phyloP scores from a whole-genome alignment of 2,797 vertebrate genomes.

The Octomys mimax region DNA sequence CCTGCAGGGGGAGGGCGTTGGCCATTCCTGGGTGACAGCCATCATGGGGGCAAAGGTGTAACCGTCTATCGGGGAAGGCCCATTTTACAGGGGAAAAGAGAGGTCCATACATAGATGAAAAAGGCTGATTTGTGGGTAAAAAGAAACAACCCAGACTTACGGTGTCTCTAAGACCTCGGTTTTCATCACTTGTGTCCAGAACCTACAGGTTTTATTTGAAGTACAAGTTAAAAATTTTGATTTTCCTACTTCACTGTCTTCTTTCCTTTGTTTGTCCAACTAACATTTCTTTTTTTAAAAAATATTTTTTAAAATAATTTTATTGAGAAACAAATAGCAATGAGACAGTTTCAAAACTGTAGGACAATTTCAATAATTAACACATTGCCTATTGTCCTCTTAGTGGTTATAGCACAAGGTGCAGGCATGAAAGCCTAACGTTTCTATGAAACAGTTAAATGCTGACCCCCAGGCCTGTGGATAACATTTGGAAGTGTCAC shows the following conservation, averaged over 20 bases:
- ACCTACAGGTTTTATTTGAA: not conserved
- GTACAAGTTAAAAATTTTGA: not conserved
- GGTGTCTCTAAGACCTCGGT: not conserved
- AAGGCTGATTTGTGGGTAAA: not conserved
- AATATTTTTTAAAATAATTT: too few species aligned
- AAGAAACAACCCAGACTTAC: not conserved
- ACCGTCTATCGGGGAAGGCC: not conserved
- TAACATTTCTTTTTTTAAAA: not conserved
- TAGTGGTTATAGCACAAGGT: too few species aligned
- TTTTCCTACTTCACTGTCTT: not conserved
- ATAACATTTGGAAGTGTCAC: not conserved
- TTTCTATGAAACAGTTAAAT: slow-evolving; percentile 36
- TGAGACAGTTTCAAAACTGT: too few species aligned
- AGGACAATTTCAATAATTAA: too few species aligned
- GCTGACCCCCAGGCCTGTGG: too few species aligned
- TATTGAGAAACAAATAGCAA: too few species aligned
- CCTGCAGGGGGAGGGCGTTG: not conserved
- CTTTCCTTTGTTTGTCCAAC: not conserved
- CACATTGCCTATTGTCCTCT: too few species aligned
- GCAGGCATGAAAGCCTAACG: too few species aligned
- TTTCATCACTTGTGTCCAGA: not conserved
- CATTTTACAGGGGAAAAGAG: not conserved
- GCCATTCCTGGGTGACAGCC: not conserved
- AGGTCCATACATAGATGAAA: not conserved
- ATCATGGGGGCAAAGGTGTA: not conserved